These are phyloP conservation scores for Nematopogon swammerdamellus DNA, from an alignment of 2,888 invertebrate species.

Conservation along the genomic window DNA sequence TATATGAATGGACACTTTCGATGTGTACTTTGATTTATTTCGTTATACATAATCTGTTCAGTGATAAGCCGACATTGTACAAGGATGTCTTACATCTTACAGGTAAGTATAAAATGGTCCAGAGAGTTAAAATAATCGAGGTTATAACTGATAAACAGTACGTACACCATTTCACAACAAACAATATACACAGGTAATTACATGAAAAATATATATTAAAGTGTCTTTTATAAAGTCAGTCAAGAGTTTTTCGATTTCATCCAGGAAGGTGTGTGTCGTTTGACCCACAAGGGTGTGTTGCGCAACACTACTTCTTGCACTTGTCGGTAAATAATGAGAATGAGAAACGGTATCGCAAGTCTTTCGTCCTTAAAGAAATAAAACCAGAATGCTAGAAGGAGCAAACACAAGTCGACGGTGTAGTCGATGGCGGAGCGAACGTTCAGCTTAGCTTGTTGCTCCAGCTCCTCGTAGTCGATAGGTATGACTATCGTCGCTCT, in stretches of 20 bases:
- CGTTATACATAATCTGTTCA: no score
- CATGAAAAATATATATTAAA: constrained; percentile 6
- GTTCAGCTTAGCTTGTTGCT: constrained; percentile 62
- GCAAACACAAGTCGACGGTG: constrained; percentile 69
- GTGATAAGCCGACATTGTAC: no score
- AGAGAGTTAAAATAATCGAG: no score
- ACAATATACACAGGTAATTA: constrained; percentile 17
- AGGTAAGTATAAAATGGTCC: no score
- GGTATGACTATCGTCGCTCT: constrained; percentile 46
- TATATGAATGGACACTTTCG: no score
- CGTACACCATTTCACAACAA: constrained; percentile 37
- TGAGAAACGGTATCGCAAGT: constrained; percentile 74
- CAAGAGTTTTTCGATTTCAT: constrained; percentile 45
- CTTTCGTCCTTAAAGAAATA: constrained; percentile 78
- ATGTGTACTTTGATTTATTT: no score
- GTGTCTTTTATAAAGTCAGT: constrained; percentile 38
- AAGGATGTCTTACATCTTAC: no score
- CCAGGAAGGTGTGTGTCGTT: constrained; percentile 35
- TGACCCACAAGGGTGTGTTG: constrained; percentile 58
- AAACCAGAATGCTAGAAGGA: constrained; percentile 75
- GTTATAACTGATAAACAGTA: constrained; percentile 11
- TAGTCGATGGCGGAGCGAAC: constrained; percentile 70
- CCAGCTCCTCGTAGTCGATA: constrained; percentile 52
- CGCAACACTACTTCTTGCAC: constrained; percentile 62
- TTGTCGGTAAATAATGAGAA: constrained; percentile 74